Evolutionary conservation across 2,113 vertebrate species (phyloP).

Genomic region (Mormyrus lacerda): DNA sequence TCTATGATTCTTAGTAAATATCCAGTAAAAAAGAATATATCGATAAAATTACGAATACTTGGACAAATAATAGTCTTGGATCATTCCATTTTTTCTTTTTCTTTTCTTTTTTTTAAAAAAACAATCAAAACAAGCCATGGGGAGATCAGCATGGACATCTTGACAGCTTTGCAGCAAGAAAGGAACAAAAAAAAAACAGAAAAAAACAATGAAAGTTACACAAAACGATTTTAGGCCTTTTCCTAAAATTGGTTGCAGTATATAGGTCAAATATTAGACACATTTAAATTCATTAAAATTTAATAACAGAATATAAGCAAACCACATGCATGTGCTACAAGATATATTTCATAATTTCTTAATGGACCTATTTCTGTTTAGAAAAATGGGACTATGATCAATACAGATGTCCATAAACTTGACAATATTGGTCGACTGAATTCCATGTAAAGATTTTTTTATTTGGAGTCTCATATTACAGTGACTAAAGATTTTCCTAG

Average conservation of each 20-base stretch:
- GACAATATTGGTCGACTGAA: neutral
- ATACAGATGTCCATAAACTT: neutral
- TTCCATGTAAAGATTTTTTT: conserved; percentile 3
- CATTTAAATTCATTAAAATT: neutral
- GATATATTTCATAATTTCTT: neutral
- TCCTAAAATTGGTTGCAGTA: neutral
- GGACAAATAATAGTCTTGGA: conserved; percentile 38
- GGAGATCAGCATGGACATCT: conserved; percentile 27
- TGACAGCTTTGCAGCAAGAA: neutral
- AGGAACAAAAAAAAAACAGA: neutral
- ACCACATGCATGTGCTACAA: neutral
- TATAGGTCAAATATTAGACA: neutral
- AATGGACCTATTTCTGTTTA: neutral
- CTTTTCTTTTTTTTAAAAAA: conserved; percentile 42
- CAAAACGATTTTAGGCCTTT: neutral
- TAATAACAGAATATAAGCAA: neutral
- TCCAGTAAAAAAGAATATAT: conserved; percentile 30
- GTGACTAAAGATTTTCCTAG: neutral
- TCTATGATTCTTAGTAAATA: conserved; percentile 37
- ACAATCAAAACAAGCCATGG: conserved; percentile 51
- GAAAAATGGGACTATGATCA: neutral
- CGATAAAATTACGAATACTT: conserved; percentile 32
- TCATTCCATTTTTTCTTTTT: conserved; percentile 37
- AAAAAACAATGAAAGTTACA: neutral
- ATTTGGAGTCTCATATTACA: neutral